Evolutionary conservation across 2,113 vertebrate genomes (phyloP).

Genomic region (Anolis carolinensis): DNA sequence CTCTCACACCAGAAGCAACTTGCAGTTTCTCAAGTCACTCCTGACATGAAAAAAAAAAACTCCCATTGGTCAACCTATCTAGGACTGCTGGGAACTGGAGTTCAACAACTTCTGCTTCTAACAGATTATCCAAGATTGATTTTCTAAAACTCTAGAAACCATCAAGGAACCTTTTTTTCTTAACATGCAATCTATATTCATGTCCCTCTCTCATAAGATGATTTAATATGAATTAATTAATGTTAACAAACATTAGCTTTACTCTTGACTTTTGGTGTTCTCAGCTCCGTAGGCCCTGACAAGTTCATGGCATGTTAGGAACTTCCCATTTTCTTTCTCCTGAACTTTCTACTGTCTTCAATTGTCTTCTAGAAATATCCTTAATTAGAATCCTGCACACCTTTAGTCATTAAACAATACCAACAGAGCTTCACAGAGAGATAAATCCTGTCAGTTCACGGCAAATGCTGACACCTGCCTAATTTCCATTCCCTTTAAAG

Average conservation of each 20-base stretch:
- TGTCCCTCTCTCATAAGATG: neutral
- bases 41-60: no score
- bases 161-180: neutral
- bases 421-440: constrained; percentile 40
- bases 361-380: constrained; percentile 51
- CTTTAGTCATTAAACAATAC: constrained; percentile 51
- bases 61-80: neutral
- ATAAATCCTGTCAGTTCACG: constrained; percentile 46
- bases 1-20: no score
- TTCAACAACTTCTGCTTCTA: neutral
- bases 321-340: constrained; percentile 18
- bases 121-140: neutral
- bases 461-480: constrained; percentile 45
- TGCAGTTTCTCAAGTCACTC: no score
- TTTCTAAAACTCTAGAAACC: no score
- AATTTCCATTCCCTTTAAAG: constrained; percentile 51
- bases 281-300: neutral
- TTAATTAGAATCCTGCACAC: constrained; percentile 46
- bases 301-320: neutral
- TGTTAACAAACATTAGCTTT: neutral
- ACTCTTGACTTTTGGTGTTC: neutral
- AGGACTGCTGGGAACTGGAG: neutral
- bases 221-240: neutral
- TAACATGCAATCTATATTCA: no score
- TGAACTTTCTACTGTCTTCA: constrained; percentile 23